Percentiles rank a stretch among this genome's conserved stretches.
Conservation (phyloP, 2,113 vertebrate species). For the Struthio camelus region DNA sequence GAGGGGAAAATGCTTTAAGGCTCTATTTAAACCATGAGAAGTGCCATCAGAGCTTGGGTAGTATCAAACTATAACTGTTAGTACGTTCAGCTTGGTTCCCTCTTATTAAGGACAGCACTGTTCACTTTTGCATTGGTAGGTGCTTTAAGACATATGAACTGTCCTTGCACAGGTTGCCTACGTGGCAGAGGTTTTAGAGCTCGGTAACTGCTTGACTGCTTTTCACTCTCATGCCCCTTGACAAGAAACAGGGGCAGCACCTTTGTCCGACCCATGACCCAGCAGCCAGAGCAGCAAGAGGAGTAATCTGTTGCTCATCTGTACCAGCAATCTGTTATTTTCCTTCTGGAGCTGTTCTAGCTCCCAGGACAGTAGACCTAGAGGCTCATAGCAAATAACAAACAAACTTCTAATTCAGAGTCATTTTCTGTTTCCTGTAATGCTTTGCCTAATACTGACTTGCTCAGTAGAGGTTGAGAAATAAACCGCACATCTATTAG, state of each 20-base stretch:
- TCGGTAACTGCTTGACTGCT: background rate
- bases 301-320: background rate
- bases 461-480: background rate
- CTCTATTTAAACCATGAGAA: background rate
- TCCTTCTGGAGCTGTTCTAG: background rate
- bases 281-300: background rate
- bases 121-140: background rate
- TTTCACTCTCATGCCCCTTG: background rate
- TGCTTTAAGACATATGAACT: background rate
- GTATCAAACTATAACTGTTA: background rate
- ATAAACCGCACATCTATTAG: background rate
- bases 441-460: background rate
- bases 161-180: background rate
- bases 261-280: background rate
- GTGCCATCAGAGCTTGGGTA: background rate
- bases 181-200: background rate
- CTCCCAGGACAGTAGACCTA: background rate
- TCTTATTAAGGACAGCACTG: background rate
- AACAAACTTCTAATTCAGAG: background rate
- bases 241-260: background rate
- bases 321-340: background rate
- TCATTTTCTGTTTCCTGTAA: background rate
- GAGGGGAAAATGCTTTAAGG: background rate
- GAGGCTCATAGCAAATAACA: background rate
- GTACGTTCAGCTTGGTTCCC: background rate